Evolutionary conservation across 2,888 invertebrate species (phyloP), one percentile per base, ranked within the genome.

Genomic region (Criorhina ranunculi): DNA sequence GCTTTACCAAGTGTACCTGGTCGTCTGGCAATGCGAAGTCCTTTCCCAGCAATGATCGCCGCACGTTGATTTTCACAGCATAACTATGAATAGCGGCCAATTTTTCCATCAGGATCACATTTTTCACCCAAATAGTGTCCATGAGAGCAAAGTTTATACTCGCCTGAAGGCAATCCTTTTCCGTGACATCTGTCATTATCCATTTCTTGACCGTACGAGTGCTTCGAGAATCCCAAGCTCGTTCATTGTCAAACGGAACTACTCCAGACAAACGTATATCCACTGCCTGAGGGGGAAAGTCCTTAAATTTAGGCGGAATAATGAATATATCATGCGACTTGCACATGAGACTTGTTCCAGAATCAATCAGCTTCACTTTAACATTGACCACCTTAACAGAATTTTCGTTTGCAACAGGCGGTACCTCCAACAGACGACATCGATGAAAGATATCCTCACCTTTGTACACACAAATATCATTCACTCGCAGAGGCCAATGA

Each of bases 351-450:
- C 91, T 89, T 59, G 89, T 91, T 46, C 95, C 95, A 87, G 93
- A 93, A 86, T 96, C 95, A 9, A 95, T 91, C 29, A 94, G 92
- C 82, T 93, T 93, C 2, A 95, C 82, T 15, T 87, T 87, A 3
- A 89, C 86, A 49, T 72, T 87, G 5, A 87, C 37, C 33, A 86
- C 81, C 29, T 81, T 79, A 15, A 87, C 86, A 8, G 86, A 87
- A 46, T 86, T 69, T 77, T 88, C 83, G 77, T 89, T 67, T 55
- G 86, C 88, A 87, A 91, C 90, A 35, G 88, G 86, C 33, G 89
- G 89, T 4, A 88, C 82, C 15, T 88, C 92, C 0, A 94, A 75
- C 0, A 95, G 92, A 90, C 93, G 92, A 76, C 94, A 94, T 72
- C 95, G 91, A 57, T 92, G 92, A 88, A 93, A 95, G 70, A 92